Percentiles rank a stretch among this genome's conserved stretches.
These are phyloP conservation scores for Sycophaga agraensis DNA, from an alignment of 1,140 invertebrate species.

Conservation along the genomic window DNA sequence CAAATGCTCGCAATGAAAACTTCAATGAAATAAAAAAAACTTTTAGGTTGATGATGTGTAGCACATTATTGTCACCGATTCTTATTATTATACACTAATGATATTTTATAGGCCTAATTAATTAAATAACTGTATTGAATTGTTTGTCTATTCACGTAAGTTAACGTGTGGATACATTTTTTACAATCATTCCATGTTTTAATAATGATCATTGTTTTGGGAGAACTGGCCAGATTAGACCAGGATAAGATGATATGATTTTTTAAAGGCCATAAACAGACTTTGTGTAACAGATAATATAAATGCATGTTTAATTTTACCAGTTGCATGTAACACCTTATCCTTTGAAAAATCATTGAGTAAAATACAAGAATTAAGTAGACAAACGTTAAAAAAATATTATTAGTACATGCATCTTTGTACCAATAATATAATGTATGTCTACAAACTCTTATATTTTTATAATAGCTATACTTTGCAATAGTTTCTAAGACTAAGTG, in stretches of 20 bases:
- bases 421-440: neutral
- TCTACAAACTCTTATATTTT: constrained; percentile 7
- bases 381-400: neutral
- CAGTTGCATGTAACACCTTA: neutral
- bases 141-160: neutral
- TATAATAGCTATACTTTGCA: neutral
- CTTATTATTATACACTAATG: neutral
- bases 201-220: constrained; percentile 6
- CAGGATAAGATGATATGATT: neutral
- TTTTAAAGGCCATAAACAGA: neutral
- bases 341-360: constrained; percentile 11
- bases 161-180: constrained; percentile 45
- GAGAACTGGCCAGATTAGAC: neutral
- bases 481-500: neutral
- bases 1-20: neutral
- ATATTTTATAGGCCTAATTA: neutral
- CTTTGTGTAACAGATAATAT: no score
- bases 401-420: neutral
- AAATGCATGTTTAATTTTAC: no score
- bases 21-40: neutral
- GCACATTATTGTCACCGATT: neutral
- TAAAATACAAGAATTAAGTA: constrained; percentile 3
- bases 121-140: neutral
- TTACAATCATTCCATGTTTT: neutral
- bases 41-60: neutral